Evolutionary conservation across 2,113 vertebrate species (phyloP).

Genomic region (Amazona guildingii): DNA sequence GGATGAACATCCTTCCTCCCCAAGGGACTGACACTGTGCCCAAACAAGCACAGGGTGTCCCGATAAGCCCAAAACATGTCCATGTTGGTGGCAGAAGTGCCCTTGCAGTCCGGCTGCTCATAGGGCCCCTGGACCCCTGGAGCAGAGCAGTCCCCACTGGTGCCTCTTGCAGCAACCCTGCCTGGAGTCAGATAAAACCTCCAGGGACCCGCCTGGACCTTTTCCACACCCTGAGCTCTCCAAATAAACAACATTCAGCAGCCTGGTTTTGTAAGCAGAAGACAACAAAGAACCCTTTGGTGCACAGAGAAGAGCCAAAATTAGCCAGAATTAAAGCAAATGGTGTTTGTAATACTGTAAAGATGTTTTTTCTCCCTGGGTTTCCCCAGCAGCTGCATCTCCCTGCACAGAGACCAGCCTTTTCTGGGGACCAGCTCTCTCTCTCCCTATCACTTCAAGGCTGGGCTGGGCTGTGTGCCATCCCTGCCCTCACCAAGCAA

Average conservation of each 20-base stretch:
- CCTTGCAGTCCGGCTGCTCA: not conserved
- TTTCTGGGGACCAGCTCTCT: not conserved
- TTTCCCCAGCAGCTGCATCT: not conserved
- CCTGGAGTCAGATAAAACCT: not conserved
- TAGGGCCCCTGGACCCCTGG: fast-evolving
- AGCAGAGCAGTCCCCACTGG: not conserved
- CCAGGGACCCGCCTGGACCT: not conserved
- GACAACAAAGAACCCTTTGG: not conserved
- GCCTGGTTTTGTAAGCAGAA: not conserved
- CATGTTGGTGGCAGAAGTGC: fast-evolving
- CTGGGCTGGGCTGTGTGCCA: not conserved
- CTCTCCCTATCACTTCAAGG: not conserved
- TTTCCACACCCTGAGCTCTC: not conserved
- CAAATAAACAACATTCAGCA: not conserved
- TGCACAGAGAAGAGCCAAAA: not conserved
- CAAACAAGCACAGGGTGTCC: too few relatives aligned
- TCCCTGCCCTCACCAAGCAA: not conserved
- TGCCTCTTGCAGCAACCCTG: not conserved
- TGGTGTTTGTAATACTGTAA: not conserved
- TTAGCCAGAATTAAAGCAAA: not conserved
- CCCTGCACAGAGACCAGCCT: not conserved
- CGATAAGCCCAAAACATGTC: not conserved
- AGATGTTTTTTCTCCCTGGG: not conserved
- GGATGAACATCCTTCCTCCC: not conserved
- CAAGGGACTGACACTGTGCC: fast-evolving